A percentile compares a stretch with the other conserved stretches of the same genome.
These are phyloP conservation scores for Varanus komodoensis DNA, from an alignment of 2,113 vertebrate species.

Conservation along the genomic window DNA sequence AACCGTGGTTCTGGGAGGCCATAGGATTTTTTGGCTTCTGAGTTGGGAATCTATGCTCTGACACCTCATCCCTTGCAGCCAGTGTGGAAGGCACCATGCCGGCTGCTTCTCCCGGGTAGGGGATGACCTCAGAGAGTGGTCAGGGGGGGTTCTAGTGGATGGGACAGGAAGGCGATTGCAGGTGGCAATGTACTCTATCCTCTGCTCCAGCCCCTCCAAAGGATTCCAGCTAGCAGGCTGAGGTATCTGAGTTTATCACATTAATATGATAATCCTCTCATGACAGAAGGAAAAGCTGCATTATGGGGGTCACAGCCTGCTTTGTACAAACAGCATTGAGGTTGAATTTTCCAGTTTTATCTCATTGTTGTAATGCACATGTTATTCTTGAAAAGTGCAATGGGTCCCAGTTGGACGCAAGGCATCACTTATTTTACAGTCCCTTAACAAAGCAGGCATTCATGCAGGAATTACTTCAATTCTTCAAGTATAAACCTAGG, in stretches of 20 bases:
- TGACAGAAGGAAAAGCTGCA: constrained; percentile 31
- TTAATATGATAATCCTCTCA: constrained; percentile 57
- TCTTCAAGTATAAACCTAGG: not conserved
- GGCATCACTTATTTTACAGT: constrained; percentile 5
- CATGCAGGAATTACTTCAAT: constrained; percentile 3
- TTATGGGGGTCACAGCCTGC: constrained; percentile 48
- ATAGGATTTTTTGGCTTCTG: too few relatives aligned
- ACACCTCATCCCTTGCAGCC: too few relatives aligned
- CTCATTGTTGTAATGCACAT: constrained; percentile 17
- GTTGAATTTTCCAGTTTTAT: constrained; percentile 62
- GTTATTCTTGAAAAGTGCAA: constrained; percentile 27
- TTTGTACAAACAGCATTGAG: constrained; percentile 48
- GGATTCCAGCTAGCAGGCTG: not conserved
- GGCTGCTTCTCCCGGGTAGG: too few relatives aligned
- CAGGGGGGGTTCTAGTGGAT: too few relatives aligned
- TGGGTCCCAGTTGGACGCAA: not conserved
- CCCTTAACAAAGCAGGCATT: not conserved
- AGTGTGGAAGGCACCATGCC: too few relatives aligned
- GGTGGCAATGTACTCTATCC: too few relatives aligned
- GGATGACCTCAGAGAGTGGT: too few relatives aligned
- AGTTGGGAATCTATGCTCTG: too few relatives aligned
- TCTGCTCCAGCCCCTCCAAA: too few relatives aligned
- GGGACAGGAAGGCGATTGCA: too few relatives aligned
- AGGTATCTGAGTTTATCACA: constrained; percentile 38
- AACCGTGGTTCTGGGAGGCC: too few relatives aligned